phyloP scores from a whole-genome alignment of 2,113 vertebrate genomes.

The Syrmaticus mikado region DNA sequence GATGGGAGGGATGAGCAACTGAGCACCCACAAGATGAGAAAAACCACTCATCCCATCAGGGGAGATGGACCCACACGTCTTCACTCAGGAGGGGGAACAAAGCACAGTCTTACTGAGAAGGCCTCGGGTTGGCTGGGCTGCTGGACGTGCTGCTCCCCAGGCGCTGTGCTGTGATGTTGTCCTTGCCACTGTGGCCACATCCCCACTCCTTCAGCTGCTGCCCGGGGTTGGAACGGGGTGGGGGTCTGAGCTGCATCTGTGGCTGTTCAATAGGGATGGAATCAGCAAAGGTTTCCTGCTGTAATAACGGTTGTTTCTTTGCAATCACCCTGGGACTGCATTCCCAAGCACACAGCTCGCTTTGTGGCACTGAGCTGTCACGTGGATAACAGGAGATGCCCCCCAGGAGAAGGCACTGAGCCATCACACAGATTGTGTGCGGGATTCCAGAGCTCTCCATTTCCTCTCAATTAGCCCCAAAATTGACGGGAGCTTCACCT shows the following conservation, averaged over 20 bases:
- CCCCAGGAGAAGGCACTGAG: not conserved
- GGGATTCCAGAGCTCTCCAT: no score
- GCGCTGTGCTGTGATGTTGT: conserved; percentile 82
- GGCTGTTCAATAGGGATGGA: not conserved
- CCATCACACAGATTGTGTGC: rapidly evolving
- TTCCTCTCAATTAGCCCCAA: not conserved
- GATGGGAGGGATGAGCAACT: no score
- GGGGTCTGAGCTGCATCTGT: conserved; percentile 76
- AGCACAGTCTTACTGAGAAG: conserved; percentile 80
- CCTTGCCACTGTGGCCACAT: conserved; percentile 94
- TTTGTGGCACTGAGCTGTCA: no score
- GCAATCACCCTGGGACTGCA: rapidly evolving
- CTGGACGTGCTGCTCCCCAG: conserved; percentile 82
- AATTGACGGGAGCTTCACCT: not conserved
- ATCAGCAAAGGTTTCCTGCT: rapidly evolving
- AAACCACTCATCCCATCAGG: rapidly evolving
- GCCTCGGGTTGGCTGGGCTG: conserved; percentile 90
- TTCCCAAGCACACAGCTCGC: rapidly evolving
- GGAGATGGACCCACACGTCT: not conserved
- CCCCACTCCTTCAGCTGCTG: conserved; percentile 81
- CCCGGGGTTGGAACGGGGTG: conserved; percentile 83
- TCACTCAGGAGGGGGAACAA: not conserved
- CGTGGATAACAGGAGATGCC: rapidly evolving
- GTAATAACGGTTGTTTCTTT: rapidly evolving
- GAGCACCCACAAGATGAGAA: rapidly evolving